Base-by-base conservation (phyloP, 2,888 invertebrate species). In the Thereva unica region DNA sequence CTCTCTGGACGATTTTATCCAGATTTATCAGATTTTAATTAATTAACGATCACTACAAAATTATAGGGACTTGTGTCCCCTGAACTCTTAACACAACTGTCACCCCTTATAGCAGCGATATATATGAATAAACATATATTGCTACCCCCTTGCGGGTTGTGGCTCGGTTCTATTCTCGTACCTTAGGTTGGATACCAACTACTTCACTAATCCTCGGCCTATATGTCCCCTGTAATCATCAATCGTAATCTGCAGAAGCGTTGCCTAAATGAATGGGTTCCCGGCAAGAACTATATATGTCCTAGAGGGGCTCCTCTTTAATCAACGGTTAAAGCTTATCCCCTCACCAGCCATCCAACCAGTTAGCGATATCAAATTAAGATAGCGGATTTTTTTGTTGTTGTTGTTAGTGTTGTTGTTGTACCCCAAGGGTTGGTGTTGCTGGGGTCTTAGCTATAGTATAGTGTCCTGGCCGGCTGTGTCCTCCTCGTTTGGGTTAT, bases 1-100 rank as follows among this genome's bases (percentile, higher is more conserved):
- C 23, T 23, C 23, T 23, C 23, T 23, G 1, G 23, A 23, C 23
- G 23, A 23, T 41, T 55, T 56, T 56, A 59, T 59, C 47, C 23
- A 49, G 54, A 64, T 64, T 64, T 64, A 54, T 64, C 64, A 64
- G 64, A 64, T 63, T 64, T 64, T 64, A 64, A 64, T 64, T 64
- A 64, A 64, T 64, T 64, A 64, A 64, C 64, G 54, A 64, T 64
- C 42, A 42, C 35, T 6, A 6, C 49, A 12, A 44, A 64, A 64
- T 54, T 64, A 53, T 34, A 64, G 44, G 64, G 42, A 23, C 23
- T 23, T 23, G 53, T 53, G 9, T 5, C 42, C 47, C 49, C 47
- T 12, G 10, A 47, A 47, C 59, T 59, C 35, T 35, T 59, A 49
- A 34, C 2, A 9, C 47, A 7, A 7, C 37, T 59, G 59, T 47